These are phyloP conservation scores for Fragum whitleyi DNA, from an alignment of 2,888 invertebrate species.

Conservation along the genomic window DNA sequence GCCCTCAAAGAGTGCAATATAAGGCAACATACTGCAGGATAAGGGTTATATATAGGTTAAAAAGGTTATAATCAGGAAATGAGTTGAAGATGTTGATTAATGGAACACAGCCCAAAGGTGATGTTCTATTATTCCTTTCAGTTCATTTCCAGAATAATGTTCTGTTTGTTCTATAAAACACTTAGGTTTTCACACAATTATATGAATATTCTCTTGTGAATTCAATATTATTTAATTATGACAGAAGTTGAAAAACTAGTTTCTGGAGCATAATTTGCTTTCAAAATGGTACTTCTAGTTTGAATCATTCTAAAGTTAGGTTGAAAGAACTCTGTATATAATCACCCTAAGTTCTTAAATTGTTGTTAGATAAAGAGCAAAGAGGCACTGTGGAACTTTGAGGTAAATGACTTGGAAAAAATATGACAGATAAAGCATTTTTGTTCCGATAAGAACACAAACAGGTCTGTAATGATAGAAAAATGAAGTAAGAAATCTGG, in stretches of 20 bases:
- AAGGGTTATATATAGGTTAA: not conserved
- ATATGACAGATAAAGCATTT: not conserved
- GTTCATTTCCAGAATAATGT: not conserved
- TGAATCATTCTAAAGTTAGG: too few relatives aligned
- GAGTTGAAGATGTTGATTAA: conserved; percentile 11
- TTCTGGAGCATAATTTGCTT: too few relatives aligned
- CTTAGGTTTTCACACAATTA: too few relatives aligned
- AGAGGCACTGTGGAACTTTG: not conserved
- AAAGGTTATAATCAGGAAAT: not conserved
- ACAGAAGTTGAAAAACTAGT: too few relatives aligned
- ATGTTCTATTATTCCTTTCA: conserved; percentile 8
- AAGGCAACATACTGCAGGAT: not conserved
- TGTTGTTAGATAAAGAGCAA: too few relatives aligned
- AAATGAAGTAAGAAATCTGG: not conserved
- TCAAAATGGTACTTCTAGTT: too few relatives aligned
- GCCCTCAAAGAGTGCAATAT: too few relatives aligned
- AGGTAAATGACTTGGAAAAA: conserved; percentile 1
- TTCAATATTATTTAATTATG: too few relatives aligned
- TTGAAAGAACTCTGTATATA: too few relatives aligned
- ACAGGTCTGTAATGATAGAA: not conserved
- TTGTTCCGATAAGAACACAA: not conserved
- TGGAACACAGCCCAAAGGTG: conserved; percentile 7
- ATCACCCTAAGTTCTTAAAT: too few relatives aligned
- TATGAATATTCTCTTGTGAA: too few relatives aligned
- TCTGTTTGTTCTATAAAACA: conserved; percentile 22